These are phyloP conservation scores for Chaetodon trifascialis DNA, from an alignment of 2,113 vertebrate species.

Conservation along the genomic window DNA sequence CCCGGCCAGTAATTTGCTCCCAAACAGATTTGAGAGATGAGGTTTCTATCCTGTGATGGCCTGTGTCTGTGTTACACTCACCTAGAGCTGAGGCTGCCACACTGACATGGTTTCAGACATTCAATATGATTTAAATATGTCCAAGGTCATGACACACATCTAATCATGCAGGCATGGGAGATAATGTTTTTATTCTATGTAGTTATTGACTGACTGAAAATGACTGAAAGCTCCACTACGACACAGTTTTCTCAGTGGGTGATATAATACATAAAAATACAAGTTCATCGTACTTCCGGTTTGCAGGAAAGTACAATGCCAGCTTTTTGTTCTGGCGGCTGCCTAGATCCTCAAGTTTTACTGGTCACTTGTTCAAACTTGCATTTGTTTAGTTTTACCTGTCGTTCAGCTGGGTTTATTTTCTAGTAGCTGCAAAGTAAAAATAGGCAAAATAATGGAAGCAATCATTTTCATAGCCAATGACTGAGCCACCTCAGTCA, in stretches of 20 bases:
- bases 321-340: no score
- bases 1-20: slow-evolving; percentile 76
- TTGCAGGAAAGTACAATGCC: no score
- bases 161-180: not conserved
- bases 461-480: no score
- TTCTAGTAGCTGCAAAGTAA: no score
- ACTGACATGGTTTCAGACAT: slow-evolving; percentile 31
- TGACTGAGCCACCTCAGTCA: no score
- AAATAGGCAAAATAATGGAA: no score
- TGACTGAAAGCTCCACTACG: not conserved
- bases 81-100: not conserved
- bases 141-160: not conserved
- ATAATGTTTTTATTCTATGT: not conserved
- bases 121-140: slow-evolving; percentile 23
- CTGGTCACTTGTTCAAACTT: not conserved
- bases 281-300: no score
- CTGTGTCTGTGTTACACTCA: slow-evolving; percentile 49
- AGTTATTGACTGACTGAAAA: not conserved
- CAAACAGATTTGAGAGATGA: slow-evolving; percentile 77
- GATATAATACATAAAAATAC: no score
- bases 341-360: not conserved
- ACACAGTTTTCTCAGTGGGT: no score
- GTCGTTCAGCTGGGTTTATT: not conserved
- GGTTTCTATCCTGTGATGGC: slow-evolving; percentile 64
- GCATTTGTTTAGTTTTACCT: not conserved